Base-by-base conservation (phyloP, 92 coral and sea anemone genomes). In the Porites divaricata region DNA sequence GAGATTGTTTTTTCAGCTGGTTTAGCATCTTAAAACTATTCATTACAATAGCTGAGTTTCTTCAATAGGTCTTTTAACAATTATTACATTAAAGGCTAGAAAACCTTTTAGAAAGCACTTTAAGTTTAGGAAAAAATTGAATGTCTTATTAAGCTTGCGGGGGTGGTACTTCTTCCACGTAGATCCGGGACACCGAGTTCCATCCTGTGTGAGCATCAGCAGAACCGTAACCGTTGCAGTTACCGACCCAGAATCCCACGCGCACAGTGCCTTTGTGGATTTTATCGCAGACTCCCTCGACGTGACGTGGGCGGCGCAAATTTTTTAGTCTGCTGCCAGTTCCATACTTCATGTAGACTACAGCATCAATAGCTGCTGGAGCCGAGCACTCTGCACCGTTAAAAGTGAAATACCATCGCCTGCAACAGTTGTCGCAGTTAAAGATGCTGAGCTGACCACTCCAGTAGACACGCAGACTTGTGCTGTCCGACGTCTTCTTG, bases 371-470 rank as follows among this genome's bases (percentile, higher is more conserved):
- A 8, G 72, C 72, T 24, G 72, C 72, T 1, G 72, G 72, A 14
- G 49, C 50, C 6, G 72, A 67, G n/a, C 72, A 67, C 50, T 67
- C 72, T 7, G 72, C 50, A 1, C 49, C 49, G 2, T 67, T 67
- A 6, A 67, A 67, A n/a, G 72, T 67, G 72, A 67, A 24, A 67
- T 67, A 67, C 72, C 72, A 67, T 67, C 72, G 72, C 50, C 72
- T 67, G 50, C 72, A 67, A 48, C 72, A 67, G 59, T 0, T 0
- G 16, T 54, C 0, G 16, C 59, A 54, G 59, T 54, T 54, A 54
- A 6, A 0, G 59, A 54, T 12, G 2, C 59, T 15, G 16, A 54
- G 59, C 0, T 54, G 12, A 2, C 59, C 59, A 54, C 59, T 54
- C 59, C 59, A 54, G 59, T 11, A 54, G 59, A 54, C 59, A 54